Evolutionary conservation across 37 sponge, comb jelly and placozoan species (phyloP), one percentile per base, ranked within the genome.

Genomic region (Amphimedon queenslandica): DNA sequence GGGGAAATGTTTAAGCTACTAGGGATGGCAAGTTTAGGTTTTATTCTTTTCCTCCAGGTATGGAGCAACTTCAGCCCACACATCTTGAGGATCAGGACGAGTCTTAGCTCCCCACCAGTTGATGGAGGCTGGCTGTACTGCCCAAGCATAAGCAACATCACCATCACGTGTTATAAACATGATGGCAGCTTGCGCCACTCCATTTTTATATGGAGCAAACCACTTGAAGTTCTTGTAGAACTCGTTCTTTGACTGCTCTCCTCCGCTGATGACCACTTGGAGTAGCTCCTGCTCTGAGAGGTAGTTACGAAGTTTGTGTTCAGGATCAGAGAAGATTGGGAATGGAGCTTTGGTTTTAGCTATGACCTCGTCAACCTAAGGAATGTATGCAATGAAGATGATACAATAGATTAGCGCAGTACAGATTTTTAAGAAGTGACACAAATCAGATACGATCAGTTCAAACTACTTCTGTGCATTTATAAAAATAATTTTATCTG

Each of bases 111-210:
- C 82, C 16, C 67, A 67, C 1, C 55, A 2, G 42, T 82, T 82
- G 61, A 71, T 70, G 43, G 41, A 38, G 25, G 53, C 6, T 20
- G 40, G 40, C 41, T 66, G 40, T 18, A 23, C 31, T 5, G 67
- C 38, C 5, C 31, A 34, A 20, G 67, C 67, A 66, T 34, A 34
- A 10, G 31, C 20, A 66, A 10, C 6, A 6, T 66, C 20, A 55
- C 58, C 37, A 28, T 57, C 11, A 3, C n/a, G 10, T 43, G 63
- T 77, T 34, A 67, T 21, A 31, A 36, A 69, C n/a, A 77, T 43
- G 42, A 77, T 57, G 42, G 78, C 88, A 28, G 88, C 82, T 40
- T 87, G 88, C 2, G 57, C 83, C 32, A 87, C 71, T 2, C 82
- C 82, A 53, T 66, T 27, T 20, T 57, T 47, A 64, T 87, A 87